A percentile compares a stretch with the other conserved stretches of the same genome.
Conservation (phyloP, 1,140 invertebrate species). For the Cotesia glomerata region DNA sequence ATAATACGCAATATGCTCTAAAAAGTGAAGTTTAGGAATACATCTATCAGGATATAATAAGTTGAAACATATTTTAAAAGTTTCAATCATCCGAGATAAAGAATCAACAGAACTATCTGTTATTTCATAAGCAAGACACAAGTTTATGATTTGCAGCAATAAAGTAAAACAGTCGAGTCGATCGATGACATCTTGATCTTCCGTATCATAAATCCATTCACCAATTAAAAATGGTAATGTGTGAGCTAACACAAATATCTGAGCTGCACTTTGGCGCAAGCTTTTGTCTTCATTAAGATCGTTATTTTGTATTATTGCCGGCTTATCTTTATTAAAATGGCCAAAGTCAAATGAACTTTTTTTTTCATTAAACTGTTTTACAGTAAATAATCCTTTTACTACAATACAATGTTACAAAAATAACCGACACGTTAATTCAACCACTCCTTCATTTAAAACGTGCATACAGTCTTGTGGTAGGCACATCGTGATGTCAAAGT, state of each 20-base stretch:
- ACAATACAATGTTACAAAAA: conserved; percentile 24
- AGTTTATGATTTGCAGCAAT: conserved; percentile 35
- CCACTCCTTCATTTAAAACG: conserved; percentile 36
- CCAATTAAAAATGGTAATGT: conserved; percentile 25
- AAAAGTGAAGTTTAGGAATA: conserved; percentile 39
- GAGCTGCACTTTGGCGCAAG: conserved; percentile 21
- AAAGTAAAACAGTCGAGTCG: conserved; percentile 20
- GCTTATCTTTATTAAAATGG: conserved; percentile 29
- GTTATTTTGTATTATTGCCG: conserved; percentile 5
- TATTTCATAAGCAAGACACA: conserved; percentile 36
- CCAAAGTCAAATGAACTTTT: conserved; percentile 34
- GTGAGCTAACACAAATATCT: conserved; percentile 24
- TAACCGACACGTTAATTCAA: conserved; percentile 12
- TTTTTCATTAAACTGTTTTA: conserved; percentile 33
- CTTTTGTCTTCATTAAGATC: neutral
- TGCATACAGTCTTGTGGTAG: conserved; percentile 42
- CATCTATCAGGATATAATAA: conserved; percentile 24
- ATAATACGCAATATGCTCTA: conserved; percentile 31
- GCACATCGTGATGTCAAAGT: conserved; percentile 33
- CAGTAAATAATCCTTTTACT: conserved; percentile 21
- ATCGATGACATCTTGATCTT: conserved; percentile 17
- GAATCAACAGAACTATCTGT: conserved; percentile 7
- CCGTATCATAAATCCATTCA: conserved; percentile 21
- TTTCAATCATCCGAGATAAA: conserved; percentile 32
- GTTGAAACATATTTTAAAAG: conserved; percentile 26